Evolutionary conservation across 2,113 vertebrate genomes (phyloP), one percentile per base, ranked within the genome.

Genomic region (Poecile atricapillus): DNA sequence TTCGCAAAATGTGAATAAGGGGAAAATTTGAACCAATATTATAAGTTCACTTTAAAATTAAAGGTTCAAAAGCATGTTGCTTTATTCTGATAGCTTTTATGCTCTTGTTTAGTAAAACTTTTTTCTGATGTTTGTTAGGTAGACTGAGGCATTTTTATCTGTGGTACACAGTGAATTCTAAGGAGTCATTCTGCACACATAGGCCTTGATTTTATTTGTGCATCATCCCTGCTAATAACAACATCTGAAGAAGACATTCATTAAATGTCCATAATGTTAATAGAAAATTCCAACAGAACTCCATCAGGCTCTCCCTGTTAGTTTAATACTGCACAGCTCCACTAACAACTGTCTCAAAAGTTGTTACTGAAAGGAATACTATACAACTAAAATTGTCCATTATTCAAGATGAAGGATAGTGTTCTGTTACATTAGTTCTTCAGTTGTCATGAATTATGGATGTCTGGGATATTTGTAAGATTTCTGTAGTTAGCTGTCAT

Each of bases 221-320:
- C 73, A 93, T 97, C 87, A 93, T 93, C 70, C n/a, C 20, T 94
- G 74, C 94, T 97, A 97, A 96, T 96, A 98, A 95, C 80, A 96
- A 44, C 80, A 95, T 87, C 95, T 97, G 97, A 98, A 97, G 97
- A 97, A 97, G 93, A 94, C 78, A 96, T 94, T 90, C 82, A 95
- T 97, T 98, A 94, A 78, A 96, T 95, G 64, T 86, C 74, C 49
- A 63, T 91, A 95, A 93, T 85, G 74, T 91, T 89, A 97, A 97
- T 92, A 70, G 84, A 96, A 96, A 97, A 95, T 91, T 97, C 73
- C 92, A 96, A 31, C 65, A 95, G 92, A 94, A 94, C 31, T 93
- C 62, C 24, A 91, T 96, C 94, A 95, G 21, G 22, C 14, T 95
- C 28, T 95, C 65, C 50, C 80, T 97, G 89, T 95, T 97, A 97